Conservation (phyloP, 2,888 invertebrate species). For the Ochropleura plecta region DNA sequence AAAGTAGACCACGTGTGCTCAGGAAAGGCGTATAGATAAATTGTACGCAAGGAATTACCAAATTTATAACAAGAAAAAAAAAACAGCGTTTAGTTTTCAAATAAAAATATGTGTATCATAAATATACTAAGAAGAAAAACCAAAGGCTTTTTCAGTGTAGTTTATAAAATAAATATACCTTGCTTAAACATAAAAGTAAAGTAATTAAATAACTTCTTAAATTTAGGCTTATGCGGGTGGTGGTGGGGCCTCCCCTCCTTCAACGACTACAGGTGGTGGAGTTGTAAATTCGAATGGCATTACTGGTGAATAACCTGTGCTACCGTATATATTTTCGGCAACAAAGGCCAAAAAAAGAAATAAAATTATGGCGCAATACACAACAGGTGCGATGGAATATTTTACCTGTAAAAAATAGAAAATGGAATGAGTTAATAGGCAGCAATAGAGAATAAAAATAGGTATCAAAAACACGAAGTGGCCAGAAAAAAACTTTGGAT, state of each 20-base stretch:
- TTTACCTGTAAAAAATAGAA: conserved; percentile 1
- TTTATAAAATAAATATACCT: neutral
- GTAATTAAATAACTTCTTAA: neutral
- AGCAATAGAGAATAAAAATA: no score
- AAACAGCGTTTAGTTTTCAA: neutral
- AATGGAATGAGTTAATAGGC: no score
- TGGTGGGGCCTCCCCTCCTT: no score
- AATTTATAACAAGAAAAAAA: neutral
- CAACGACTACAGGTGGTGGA: no score
- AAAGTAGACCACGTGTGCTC: no score
- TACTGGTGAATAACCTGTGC: neutral
- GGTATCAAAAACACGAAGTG: no score
- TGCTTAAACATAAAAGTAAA: neutral
- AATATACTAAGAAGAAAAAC: neutral
- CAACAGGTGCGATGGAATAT: neutral
- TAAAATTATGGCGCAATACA: neutral
- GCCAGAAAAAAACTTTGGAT: no score
- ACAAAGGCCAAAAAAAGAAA: neutral
- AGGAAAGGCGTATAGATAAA: no score
- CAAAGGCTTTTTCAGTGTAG: neutral
- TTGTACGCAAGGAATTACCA: no score
- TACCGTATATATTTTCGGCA: neutral
- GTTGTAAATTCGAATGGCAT: no score
- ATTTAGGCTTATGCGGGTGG: no score
- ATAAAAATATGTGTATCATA: neutral